Base-by-base conservation (phyloP, 1,140 invertebrate genomes). In the Schlechtendalia chinensis region DNA sequence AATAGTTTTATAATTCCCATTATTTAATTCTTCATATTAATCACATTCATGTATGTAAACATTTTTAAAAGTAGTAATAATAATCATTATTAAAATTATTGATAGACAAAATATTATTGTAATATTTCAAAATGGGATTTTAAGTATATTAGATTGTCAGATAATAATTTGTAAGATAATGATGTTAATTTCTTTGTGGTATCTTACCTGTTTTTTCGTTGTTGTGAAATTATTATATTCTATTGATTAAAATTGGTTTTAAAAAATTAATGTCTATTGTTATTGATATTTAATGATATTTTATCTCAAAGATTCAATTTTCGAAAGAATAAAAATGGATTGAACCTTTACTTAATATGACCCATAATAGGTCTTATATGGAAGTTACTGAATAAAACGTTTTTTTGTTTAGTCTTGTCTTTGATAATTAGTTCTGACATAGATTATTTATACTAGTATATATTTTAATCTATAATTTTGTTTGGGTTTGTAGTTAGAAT, bases 141-240 rank as follows among this genome's bases (percentile, higher is more conserved):
- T 17, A 63, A 61, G 12, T 63, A 19, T 63, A 47, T 79, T 79
- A 47, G 32, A 79, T 79, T 79, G 17, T 29, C 22, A 39, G n/a
- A 50, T 45, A 50, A 61, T 79, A 61, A 61, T 47, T 61, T 79
- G 17, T 79, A 79, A 79, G 16, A n/a, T 10, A 63, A 79, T 79
- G 5, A 79, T 79, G 75, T 63, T 79, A 63, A 59, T 79, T 63
- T 63, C 58, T 27, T 59, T 59, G 53, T 63, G 75, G 58, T 79
- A 29, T 79, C 63, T 79, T 79, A 79, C 75, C 75, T 59, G 29
- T 75, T 47, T 79, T 79, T 79, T 77, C 27, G 29, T 79, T 63
- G 54, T 79, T 79, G 58, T 79, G 75, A 79, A 79, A 61, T 79
- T 77, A 77, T 77, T 79, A 79, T 77, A 77, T 77, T 77, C 72